Conservation (phyloP, 2,888 invertebrate genomes). For the Melanostoma scalare region DNA sequence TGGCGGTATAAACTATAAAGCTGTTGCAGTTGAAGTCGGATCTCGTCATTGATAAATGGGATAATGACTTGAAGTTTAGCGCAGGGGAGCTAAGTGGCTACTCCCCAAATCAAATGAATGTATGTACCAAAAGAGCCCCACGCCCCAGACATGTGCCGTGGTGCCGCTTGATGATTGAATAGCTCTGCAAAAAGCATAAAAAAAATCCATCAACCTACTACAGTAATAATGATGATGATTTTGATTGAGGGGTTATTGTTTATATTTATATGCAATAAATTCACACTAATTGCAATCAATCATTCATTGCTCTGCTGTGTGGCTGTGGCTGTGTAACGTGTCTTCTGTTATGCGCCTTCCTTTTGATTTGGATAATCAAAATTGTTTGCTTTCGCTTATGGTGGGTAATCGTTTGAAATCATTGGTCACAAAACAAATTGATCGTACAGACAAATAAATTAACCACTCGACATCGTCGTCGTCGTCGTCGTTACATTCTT, state of each 20-base stretch:
- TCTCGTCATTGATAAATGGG: constrained; percentile 50
- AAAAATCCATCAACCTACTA: constrained; percentile 6
- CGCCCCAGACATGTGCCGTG: too few relatives aligned
- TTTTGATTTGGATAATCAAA: not conserved
- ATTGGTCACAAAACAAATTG: constrained; percentile 31
- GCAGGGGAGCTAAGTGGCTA: constrained; percentile 2
- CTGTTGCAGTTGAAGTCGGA: constrained; percentile 27
- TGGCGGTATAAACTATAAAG: not conserved
- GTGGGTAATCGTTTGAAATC: constrained; percentile 28
- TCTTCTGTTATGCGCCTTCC: too few relatives aligned
- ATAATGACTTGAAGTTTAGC: constrained; percentile 35
- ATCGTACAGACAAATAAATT: constrained; percentile 17
- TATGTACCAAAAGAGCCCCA: not conserved
- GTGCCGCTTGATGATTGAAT: too few relatives aligned
- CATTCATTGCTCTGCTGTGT: constrained; percentile 1
- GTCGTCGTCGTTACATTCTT: not conserved
- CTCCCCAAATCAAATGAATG: not conserved
- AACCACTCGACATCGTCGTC: not conserved
- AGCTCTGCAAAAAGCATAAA: not conserved
- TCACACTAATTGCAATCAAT: constrained; percentile 58
- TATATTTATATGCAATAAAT: constrained; percentile 60
- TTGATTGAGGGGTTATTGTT: constrained; percentile 43
- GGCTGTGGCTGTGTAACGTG: too few relatives aligned
- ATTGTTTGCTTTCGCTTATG: constrained; percentile 18
- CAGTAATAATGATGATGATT: constrained; percentile 30